Percentiles rank a stretch among this genome's conserved stretches.
These are phyloP conservation scores for Saturnia pavonia DNA, from an alignment of 2,888 invertebrate species.

Conservation along the genomic window DNA sequence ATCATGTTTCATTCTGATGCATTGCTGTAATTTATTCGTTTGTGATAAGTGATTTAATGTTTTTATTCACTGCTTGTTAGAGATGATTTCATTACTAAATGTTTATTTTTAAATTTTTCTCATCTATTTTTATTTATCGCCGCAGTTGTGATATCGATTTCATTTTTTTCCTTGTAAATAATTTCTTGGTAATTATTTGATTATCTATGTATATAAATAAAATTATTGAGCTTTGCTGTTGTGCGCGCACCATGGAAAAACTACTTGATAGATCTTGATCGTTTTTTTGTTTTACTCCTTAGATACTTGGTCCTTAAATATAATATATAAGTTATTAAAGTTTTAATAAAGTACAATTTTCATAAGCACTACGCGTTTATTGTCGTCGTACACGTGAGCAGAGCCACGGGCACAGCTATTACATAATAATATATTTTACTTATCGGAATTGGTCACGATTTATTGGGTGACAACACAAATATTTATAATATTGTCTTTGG, in stretches of 20 bases:
- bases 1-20: neutral
- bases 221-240: too few relatives aligned
- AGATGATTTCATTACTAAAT: neutral
- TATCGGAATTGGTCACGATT: neutral
- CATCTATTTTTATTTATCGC: neutral
- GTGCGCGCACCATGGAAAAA: too few relatives aligned
- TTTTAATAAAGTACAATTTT: too few relatives aligned
- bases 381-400: too few relatives aligned
- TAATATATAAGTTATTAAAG: too few relatives aligned
- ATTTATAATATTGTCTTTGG: neutral
- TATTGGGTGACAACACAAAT: too few relatives aligned
- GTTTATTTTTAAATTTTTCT: neutral
- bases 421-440: neutral
- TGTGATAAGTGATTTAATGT: constrained; percentile 1
- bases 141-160: neutral
- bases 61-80: neutral
- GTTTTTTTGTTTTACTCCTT: too few relatives aligned
- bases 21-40: constrained; percentile 9
- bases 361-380: too few relatives aligned
- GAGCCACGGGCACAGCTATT: too few relatives aligned
- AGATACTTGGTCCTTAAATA: too few relatives aligned
- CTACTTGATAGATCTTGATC: too few relatives aligned
- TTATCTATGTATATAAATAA: too few relatives aligned
- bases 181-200: neutral
- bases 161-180: neutral